Conservation (phyloP, 2,797 vertebrate genomes). For the Coranthus polyacanthus region DNA sequence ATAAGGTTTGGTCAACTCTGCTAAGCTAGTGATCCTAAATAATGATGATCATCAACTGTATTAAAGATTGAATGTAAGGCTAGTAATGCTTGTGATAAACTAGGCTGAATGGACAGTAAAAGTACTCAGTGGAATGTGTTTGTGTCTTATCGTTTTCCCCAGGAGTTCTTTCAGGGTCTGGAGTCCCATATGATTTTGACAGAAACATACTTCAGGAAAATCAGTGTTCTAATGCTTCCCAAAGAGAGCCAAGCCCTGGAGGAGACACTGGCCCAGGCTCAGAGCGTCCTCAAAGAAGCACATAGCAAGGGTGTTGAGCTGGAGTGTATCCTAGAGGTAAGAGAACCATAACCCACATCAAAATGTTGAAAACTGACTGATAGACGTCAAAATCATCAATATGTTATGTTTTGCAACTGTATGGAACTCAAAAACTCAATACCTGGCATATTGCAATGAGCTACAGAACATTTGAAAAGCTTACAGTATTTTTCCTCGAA, state of each 20-base stretch:
- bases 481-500: no score
- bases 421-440: no score
- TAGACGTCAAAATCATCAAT: no score
- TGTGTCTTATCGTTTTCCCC: constrained; percentile 37
- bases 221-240: constrained; percentile 83
- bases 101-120: neutral
- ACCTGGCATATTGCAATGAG: no score
- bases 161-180: constrained; percentile 98
- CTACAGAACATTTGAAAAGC: no score
- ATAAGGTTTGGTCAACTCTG: constrained; percentile 86
- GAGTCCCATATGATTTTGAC: constrained; percentile 96
- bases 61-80: neutral
- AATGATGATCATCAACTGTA: neutral
- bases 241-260: constrained; percentile 86
- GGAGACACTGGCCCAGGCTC: constrained; percentile 88
- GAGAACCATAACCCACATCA: neutral
- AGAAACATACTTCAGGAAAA: constrained; percentile 93
- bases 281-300: constrained; percentile 89
- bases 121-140: neutral
- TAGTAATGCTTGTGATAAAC: neutral
- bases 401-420: no score
- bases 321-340: constrained; percentile 93
- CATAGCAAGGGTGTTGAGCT: constrained; percentile 95
- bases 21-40: neutral
- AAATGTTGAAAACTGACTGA: no score